phyloP scores from a whole-genome alignment of 1,140 invertebrate species.

The Limonius californicus region DNA sequence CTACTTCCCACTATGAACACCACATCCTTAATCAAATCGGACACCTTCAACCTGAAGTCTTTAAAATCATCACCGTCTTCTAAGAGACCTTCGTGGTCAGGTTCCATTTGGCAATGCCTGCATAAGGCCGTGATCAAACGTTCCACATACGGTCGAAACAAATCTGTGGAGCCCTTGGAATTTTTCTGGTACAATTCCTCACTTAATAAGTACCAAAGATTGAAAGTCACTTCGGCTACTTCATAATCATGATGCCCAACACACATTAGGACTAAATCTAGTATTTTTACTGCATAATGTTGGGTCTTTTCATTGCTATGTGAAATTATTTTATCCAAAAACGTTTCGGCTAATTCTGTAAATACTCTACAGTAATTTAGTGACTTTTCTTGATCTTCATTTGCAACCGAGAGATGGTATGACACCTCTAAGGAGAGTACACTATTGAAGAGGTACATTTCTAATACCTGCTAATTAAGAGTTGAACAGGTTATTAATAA shows the following conservation, averaged over 20 bases:
- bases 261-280: slow-evolving; percentile 88
- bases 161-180: slow-evolving; percentile 67
- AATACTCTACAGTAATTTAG: slow-evolving; percentile 94
- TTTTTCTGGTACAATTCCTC: slow-evolving; percentile 91
- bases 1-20: slow-evolving; percentile 95
- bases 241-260: slow-evolving; percentile 97
- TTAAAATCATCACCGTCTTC: slow-evolving; percentile 80
- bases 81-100: slow-evolving; percentile 86
- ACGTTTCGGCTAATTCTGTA: slow-evolving; percentile 89
- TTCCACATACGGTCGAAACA: slow-evolving; percentile 90
- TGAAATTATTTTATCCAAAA: slow-evolving; percentile 78
- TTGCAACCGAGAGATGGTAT: slow-evolving; percentile 87
- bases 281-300: slow-evolving; percentile 79
- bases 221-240: slow-evolving; percentile 96
- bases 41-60: slow-evolving; percentile 86
- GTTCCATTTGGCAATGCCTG: slow-evolving; percentile 86
- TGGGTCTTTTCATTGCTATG: slow-evolving; percentile 52
- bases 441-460: slow-evolving; percentile 75
- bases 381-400: slow-evolving; percentile 88
- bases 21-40: slow-evolving; percentile 93
- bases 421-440: slow-evolving; percentile 78
- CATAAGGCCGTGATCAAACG: slow-evolving; percentile 79
- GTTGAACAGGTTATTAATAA: background rate
- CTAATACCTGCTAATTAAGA: slow-evolving; percentile 50
- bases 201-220: slow-evolving; percentile 93